A percentile compares a stretch with the other conserved stretches of the same genome.
phyloP scores from a whole-genome alignment of 2,113 vertebrate species.

The Triplophysa siluroides region DNA sequence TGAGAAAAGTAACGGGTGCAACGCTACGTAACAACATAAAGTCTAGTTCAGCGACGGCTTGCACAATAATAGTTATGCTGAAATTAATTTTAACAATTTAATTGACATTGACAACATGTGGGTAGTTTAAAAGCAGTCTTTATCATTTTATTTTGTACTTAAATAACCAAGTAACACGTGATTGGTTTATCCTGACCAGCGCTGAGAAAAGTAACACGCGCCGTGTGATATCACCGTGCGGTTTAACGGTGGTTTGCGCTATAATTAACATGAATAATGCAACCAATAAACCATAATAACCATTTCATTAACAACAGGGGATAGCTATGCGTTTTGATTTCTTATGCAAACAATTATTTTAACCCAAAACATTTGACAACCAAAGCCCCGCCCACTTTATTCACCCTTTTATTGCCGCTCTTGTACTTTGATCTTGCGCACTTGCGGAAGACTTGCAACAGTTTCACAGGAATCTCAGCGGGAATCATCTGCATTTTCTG shows the following conservation, averaged over 20 bases:
- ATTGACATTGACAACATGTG: no score
- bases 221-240: not conserved
- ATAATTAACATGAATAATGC: no score
- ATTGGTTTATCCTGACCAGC: not conserved
- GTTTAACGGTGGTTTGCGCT: no score
- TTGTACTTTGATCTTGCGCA: not conserved
- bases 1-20: conserved; percentile 29
- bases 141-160: no score
- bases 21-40: no score
- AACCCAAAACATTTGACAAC: not conserved
- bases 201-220: conserved; percentile 3
- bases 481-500: not conserved
- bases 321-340: no score
- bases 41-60: no score
- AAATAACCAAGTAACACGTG: not conserved
- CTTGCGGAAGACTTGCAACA: not conserved
- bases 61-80: no score
- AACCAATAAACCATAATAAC: no score
- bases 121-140: no score
- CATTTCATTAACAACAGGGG: not conserved
- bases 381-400: not conserved
- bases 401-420: no score
- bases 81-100: no score
- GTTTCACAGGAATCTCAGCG: not conserved
- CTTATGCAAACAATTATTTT: not conserved